These are phyloP conservation scores for Halichondria panicea DNA, from an alignment of 37 sponge, comb jelly and placozoan genomes.

Conservation along the genomic window DNA sequence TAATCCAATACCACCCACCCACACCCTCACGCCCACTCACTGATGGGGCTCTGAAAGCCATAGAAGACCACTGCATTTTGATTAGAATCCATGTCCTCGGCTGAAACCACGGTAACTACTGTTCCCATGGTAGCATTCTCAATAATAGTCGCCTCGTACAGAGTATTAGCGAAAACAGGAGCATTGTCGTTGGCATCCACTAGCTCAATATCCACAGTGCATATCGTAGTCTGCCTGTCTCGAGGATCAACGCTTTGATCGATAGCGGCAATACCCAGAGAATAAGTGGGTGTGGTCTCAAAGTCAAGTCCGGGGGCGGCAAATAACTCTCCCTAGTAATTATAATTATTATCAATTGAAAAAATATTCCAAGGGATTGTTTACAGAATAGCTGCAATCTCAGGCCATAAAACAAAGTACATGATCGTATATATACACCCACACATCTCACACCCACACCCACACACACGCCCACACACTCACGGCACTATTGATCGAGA, in stretches of 20 bases:
- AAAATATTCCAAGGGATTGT: no score
- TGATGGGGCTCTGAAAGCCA: background rate
- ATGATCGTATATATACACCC: no score
- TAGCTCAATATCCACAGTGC: conserved; percentile 19
- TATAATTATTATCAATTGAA: no score
- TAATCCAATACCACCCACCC: no score
- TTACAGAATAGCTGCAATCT: no score
- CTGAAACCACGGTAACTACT: conserved; percentile 5
- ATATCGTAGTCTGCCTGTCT: background rate
- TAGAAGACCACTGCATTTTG: conserved; percentile 47
- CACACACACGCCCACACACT: no score
- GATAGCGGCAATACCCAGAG: conserved; percentile 18
- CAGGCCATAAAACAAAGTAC: no score
- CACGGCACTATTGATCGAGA: conserved; percentile 7
- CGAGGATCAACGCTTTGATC: conserved; percentile 17
- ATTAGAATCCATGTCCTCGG: conserved; percentile 50
- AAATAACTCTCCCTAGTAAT: conserved; percentile 30
- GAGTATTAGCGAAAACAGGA: conserved; percentile 29
- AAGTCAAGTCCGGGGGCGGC: conserved; percentile 23
- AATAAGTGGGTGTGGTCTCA: conserved; percentile 4
- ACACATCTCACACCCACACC: no score
- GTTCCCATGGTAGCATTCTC: conserved; percentile 36
- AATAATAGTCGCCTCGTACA: conserved; percentile 9
- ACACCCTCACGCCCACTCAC: conserved; percentile 1
- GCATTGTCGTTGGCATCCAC: conserved; percentile 43